Evolutionary conservation across 2,888 invertebrate species (phyloP).

Genomic region (Stenodema calcarata): DNA sequence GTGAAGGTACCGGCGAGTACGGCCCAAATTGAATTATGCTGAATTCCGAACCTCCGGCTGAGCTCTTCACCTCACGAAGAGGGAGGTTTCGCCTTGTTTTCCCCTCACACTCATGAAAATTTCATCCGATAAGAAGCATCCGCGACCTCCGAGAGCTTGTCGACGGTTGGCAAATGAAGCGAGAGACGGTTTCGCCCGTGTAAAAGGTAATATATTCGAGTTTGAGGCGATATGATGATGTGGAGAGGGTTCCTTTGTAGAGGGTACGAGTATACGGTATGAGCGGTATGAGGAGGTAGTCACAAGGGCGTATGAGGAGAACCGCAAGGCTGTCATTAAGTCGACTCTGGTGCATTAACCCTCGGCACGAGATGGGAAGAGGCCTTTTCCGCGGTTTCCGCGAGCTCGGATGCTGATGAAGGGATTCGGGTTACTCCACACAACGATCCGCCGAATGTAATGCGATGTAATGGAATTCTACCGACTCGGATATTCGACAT

Average conservation of each 20-base stretch:
- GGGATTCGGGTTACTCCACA: not conserved
- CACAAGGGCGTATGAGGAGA: not conserved
- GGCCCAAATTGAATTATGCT: not conserved
- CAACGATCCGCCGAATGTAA: no score
- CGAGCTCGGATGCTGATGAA: not conserved
- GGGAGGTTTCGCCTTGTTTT: not conserved
- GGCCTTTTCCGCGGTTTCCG: not conserved
- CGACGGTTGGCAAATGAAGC: not conserved
- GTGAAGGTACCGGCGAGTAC: not conserved
- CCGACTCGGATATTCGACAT: no score
- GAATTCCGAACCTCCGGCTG: not conserved
- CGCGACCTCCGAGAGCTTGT: not conserved
- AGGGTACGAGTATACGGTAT: not conserved
- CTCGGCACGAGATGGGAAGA: not conserved
- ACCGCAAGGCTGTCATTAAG: conserved; percentile 11
- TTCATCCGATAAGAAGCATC: not conserved
- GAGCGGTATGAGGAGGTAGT: no score
- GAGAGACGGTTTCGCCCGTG: not conserved
- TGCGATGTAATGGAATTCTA: no score
- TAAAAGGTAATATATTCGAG: conserved; percentile 18
- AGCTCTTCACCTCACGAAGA: not conserved
- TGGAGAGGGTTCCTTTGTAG: not conserved
- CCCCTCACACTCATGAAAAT: not conserved
- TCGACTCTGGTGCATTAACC: not conserved
- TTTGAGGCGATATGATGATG: not conserved